Evolutionary conservation across 2,888 invertebrate species (phyloP), one percentile per base, ranked within the genome.

Genomic region (Gandaritis pyraliata): DNA sequence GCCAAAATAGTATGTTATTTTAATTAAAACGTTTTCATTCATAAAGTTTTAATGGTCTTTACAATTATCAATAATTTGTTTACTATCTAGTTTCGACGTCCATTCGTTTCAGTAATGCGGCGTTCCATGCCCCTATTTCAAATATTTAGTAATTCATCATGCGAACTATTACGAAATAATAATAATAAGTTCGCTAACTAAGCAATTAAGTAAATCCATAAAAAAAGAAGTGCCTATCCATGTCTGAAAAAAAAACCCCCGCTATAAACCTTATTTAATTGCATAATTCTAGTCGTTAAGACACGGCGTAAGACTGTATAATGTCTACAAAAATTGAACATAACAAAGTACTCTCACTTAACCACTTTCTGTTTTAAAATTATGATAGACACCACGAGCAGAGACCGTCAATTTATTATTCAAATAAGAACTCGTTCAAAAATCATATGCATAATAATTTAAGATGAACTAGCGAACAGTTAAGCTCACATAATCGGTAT

Each of bases 301-400:
- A 58, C 59, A 11, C 8, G 61, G 49, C 61, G 16, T 65, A 64
- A 60, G 47, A 58, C 58, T 54, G 60, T 64, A 66, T 64, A 62
- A 57, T 64, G 65, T 59, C 61, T 66, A 61, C 48, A 65, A 66
- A 71, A 64, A 62, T 61, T 65, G 63, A 71, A 68, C 64, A 68
- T 58, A 56, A 57, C 69, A 68, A 74, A 76, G 72, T 76, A 76
- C 79, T 77, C 78, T 81, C 82, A 80, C 82, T 87, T 23, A 82
- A 69, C 85, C 85, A 82, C 88, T 88, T 87, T 88, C 88, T 87
- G 86, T 81, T 78, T 83, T 83, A 80, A 80, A 43, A 69, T 68
- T 70, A 61, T 66, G 58, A 65, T 65, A 60, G 55, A 55, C 72
- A 70, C 70, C 70, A 71, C 75, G 75, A 76, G 75, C 69, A 65